These are phyloP conservation scores for Nasonia vitripennis DNA, from an alignment of 1,140 invertebrate genomes.

Conservation along the genomic window DNA sequence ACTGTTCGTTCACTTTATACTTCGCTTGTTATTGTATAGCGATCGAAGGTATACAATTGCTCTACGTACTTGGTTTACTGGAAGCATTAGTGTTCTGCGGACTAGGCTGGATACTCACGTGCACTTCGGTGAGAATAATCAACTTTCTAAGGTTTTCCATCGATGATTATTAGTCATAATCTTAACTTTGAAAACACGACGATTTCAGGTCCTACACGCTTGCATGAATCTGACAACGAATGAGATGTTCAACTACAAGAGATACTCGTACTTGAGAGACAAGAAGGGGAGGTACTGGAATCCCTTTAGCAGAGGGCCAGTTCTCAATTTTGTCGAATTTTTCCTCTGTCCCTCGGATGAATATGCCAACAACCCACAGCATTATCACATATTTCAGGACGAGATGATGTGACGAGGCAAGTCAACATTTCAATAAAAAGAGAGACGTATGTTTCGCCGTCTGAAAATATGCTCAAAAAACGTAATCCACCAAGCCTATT, in stretches of 20 bases:
- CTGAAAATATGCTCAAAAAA: conserved; percentile 21
- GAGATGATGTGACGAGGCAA: conserved; percentile 73
- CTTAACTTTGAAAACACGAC: background rate
- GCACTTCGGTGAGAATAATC: conserved; percentile 85
- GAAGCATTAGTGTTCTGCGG: conserved; percentile 90
- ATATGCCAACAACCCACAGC: conserved; percentile 78
- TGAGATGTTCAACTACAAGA: conserved; percentile 94
- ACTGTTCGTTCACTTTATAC: conserved; percentile 90
- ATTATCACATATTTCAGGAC: conserved; percentile 82
- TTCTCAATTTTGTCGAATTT: conserved; percentile 92
- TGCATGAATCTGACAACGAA: conserved; percentile 95
- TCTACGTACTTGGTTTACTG: conserved; percentile 87
- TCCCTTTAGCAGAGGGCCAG: conserved; percentile 90
- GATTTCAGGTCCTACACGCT: conserved; percentile 85
- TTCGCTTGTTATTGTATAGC: conserved; percentile 91
- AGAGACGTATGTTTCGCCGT: conserved; percentile 17
- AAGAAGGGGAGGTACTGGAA: conserved; percentile 91
- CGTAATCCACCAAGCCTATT: conserved; percentile 1
- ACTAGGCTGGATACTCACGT: conserved; percentile 90
- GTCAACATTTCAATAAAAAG: conserved; percentile 64
- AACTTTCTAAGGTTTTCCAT: background rate
- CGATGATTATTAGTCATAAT: background rate
- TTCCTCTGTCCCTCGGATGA: conserved; percentile 88
- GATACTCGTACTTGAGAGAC: conserved; percentile 91
- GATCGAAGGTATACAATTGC: conserved; percentile 88